Evolutionary conservation across 2,797 vertebrate species (phyloP).

Genomic region (Heterohyrax brucei): DNA sequence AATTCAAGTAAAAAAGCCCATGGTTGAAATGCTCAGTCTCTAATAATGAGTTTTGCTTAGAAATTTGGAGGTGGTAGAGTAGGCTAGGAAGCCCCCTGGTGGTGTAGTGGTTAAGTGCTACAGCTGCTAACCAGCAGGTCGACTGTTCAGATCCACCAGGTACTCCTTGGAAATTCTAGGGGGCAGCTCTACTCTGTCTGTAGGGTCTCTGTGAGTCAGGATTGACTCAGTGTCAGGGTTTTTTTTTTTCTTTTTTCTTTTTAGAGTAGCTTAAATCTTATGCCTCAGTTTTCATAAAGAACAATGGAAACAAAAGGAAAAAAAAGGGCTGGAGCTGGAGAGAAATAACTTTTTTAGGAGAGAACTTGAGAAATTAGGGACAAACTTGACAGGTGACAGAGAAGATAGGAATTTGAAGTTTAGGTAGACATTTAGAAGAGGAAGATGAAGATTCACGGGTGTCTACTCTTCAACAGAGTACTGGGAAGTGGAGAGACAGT

Average conservation of each 20-base stretch:
- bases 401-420: constrained; percentile 34
- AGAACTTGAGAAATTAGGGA: constrained; percentile 14
- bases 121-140: too few relatives aligned
- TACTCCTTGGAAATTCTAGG: too few relatives aligned
- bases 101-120: too few relatives aligned
- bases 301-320: background rate
- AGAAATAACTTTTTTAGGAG: background rate
- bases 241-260: too few relatives aligned
- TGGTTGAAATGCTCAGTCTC: background rate
- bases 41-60: constrained; percentile 3
- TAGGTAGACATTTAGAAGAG: background rate
- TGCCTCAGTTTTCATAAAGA: constrained; percentile 30
- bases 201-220: too few relatives aligned
- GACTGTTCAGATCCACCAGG: too few relatives aligned
- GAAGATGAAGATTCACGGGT: background rate
- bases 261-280: constrained; percentile 29
- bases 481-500: background rate
- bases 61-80: background rate
- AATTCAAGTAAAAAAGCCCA: background rate
- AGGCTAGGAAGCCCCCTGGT: too few relatives aligned
- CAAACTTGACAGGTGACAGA: background rate
- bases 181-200: too few relatives aligned
- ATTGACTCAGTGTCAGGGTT: too few relatives aligned
- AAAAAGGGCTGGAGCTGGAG: background rate
- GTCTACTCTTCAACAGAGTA: background rate